These are phyloP conservation scores for Callosobruchus maculatus DNA, from an alignment of 2,888 invertebrate genomes.

Conservation along the genomic window DNA sequence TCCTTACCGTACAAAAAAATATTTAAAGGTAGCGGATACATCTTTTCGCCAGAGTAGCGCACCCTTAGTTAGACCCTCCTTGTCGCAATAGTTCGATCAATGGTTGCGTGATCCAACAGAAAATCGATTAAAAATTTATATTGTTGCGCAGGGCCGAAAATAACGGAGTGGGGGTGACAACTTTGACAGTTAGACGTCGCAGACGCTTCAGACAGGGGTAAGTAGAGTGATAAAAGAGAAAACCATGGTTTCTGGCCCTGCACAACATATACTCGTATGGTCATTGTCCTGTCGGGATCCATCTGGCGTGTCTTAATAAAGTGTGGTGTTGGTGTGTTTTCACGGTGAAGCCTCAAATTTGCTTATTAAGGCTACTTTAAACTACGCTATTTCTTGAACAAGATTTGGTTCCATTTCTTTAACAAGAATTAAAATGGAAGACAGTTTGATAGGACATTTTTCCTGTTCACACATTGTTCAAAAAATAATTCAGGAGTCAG, in stretches of 20 bases:
- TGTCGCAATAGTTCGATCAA: not conserved
- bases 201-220: constrained; percentile 49
- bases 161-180: constrained; percentile 54
- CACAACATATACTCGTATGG: constrained; percentile 31
- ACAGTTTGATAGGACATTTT: no score
- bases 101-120: not conserved
- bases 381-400: no score
- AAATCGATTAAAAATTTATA: constrained; percentile 12
- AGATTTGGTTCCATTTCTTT: no score
- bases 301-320: not conserved
- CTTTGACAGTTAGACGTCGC: constrained; percentile 55
- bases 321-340: not conserved
- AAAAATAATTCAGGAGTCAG: no score
- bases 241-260: constrained; percentile 36
- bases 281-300: not conserved
- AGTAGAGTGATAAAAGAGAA: constrained; percentile 33
- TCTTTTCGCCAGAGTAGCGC: not conserved
- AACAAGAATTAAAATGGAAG: no score
- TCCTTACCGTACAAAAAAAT: no score
- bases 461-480: no score
- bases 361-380: no score
- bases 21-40: not conserved
- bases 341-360: not conserved
- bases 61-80: not conserved
- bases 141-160: constrained; percentile 60